Evolutionary conservation across 2,797 vertebrate genomes (phyloP).

Genomic region (Cynopterus sphinx): DNA sequence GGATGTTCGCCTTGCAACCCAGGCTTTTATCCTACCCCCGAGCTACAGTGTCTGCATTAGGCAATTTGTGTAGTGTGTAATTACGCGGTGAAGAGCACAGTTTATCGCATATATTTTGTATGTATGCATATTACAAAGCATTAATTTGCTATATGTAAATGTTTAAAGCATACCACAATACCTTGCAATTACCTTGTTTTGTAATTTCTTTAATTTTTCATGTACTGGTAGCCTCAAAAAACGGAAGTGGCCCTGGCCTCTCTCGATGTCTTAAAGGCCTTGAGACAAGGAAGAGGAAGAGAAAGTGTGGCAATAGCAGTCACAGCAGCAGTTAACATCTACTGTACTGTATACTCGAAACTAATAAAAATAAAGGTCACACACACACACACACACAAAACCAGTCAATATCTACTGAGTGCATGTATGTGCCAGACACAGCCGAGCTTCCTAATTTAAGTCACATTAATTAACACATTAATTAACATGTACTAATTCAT

Average conservation of each 20-base stretch:
- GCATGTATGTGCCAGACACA: background rate
- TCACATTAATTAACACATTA: background rate
- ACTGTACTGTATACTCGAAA: too few relatives aligned
- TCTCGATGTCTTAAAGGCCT: background rate
- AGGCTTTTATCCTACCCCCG: background rate
- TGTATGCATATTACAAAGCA: background rate
- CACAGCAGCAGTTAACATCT: background rate
- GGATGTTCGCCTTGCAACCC: background rate
- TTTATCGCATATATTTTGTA: background rate
- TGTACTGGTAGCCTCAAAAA: background rate
- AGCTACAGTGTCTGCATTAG: background rate
- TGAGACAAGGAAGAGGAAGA: background rate
- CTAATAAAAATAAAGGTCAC: too few relatives aligned
- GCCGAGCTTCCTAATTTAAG: background rate
- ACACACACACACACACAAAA: too few relatives aligned
- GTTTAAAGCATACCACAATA: background rate
- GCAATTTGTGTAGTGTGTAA: background rate
- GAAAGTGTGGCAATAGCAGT: background rate
- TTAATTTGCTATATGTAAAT: background rate
- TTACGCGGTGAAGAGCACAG: background rate
- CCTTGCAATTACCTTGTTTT: constrained; percentile 3
- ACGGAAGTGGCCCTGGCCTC: background rate
- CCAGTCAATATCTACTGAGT: background rate
- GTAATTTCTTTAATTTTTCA: constrained; percentile 56
- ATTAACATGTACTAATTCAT: background rate